These are phyloP conservation scores for Sceliomorpha sp. DNA, from an alignment of 2,888 invertebrate genomes.

Conservation along the genomic window DNA sequence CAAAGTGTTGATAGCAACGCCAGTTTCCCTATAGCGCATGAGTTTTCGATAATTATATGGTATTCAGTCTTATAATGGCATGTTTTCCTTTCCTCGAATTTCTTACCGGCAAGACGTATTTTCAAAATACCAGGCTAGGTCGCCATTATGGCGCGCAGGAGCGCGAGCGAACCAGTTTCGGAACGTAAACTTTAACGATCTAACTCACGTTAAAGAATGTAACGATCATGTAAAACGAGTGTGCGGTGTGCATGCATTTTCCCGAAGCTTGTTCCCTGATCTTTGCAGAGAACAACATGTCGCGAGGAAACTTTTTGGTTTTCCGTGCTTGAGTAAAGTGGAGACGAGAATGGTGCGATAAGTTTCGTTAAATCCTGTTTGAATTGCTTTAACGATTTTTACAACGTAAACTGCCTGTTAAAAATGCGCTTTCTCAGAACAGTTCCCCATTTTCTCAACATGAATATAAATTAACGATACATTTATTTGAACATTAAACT, in stretches of 20 bases:
- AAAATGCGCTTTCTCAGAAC: no score
- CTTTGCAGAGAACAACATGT: slow-evolving; percentile 11
- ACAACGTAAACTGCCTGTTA: no score
- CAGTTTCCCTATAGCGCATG: slow-evolving; percentile 45
- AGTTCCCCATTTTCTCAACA: no score
- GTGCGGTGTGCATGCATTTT: slow-evolving; percentile 43
- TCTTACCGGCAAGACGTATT: slow-evolving; percentile 43
- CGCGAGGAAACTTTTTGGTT: no score
- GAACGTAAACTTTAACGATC: slow-evolving; percentile 65
- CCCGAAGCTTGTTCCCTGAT: no score
- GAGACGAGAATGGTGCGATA: no score
- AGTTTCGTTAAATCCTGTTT: no score
- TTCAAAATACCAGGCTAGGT: slow-evolving; percentile 50
- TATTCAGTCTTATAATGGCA: slow-evolving; percentile 48
- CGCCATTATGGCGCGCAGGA: slow-evolving; percentile 50
- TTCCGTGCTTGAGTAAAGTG: no score
- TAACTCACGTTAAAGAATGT: slow-evolving; percentile 64
- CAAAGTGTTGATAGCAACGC: slow-evolving; percentile 47
- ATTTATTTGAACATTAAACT: no score
- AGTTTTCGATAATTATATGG: slow-evolving; percentile 52
- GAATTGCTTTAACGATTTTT: no score
- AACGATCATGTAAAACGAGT: slow-evolving; percentile 64
- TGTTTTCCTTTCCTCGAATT: slow-evolving; percentile 53
- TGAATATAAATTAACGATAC: no score
- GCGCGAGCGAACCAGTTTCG: slow-evolving; percentile 53